Evolutionary conservation across 2,888 invertebrate species (phyloP).

Genomic region (Cordilura impudica): DNA sequence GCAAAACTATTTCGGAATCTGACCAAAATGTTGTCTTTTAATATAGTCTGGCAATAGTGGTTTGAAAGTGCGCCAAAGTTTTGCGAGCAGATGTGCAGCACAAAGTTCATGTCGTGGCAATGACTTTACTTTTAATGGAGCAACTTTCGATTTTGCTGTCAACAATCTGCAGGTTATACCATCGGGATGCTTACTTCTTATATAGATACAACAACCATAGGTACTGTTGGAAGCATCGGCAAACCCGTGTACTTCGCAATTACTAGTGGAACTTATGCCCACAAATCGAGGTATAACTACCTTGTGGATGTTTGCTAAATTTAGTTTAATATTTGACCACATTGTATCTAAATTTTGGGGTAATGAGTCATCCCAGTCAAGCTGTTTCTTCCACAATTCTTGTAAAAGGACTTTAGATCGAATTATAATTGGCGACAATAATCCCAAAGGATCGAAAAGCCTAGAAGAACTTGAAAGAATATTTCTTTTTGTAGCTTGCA

Average conservation of each 20-base stretch:
- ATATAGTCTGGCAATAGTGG: constrained; percentile 12
- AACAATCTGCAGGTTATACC: constrained; percentile 19
- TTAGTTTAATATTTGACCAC: too few relatives aligned
- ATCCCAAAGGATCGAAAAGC: constrained; percentile 36
- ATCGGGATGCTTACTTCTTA: neutral
- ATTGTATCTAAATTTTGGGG: neutral
- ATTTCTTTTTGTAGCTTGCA: constrained; percentile 31
- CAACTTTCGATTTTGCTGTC: constrained; percentile 49
- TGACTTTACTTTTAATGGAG: constrained; percentile 44
- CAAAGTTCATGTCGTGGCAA: constrained; percentile 43
- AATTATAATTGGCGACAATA: constrained; percentile 24
- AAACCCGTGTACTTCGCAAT: too few relatives aligned
- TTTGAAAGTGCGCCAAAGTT: constrained; percentile 18
- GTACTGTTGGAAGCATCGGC: too few relatives aligned
- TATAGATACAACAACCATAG: constrained; percentile 34
- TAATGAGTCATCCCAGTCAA: constrained; percentile 22
- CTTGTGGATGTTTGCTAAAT: neutral
- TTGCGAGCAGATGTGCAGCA: constrained; percentile 42
- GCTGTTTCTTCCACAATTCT: constrained; percentile 33
- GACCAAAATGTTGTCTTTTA: constrained; percentile 33
- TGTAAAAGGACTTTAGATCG: constrained; percentile 32
- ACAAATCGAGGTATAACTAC: constrained; percentile 12
- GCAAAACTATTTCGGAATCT: constrained; percentile 38
- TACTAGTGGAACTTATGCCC: too few relatives aligned
- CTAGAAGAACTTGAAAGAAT: constrained; percentile 36